Base-by-base conservation (phyloP, 2,113 vertebrate genomes). In the Archocentrus centrarchus region DNA sequence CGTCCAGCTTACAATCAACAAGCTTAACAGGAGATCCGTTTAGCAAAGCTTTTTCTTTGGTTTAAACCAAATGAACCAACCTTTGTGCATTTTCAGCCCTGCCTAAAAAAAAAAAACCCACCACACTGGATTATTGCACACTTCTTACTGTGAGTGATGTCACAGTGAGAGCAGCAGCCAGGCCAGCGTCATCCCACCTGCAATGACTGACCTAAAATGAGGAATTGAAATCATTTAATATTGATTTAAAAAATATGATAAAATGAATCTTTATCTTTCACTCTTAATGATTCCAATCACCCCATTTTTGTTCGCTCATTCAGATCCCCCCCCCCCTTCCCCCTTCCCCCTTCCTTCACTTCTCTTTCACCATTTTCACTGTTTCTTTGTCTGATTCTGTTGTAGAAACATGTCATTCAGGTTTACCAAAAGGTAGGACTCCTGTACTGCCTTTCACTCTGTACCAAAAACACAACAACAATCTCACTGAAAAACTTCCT, bases 401-500 rank as follows among this genome's bases (percentile, higher is more conserved):
- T 99, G 96, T 99, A 99, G 98, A 99, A 99, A 99, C 97, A 99
- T 99, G 98, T 99, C 98, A 97, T 99, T 99, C 98, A 99, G 98
- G 96, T 99, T 99, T 99, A 96, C 98, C 97, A 99, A 99, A 99
- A 99, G 98, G 98, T 99, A 99, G 98, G 98, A 97, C 94, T 96
- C 96, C 81, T 95, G 97, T 66, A 77, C 91, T 90, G 87, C 91
- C 96, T 95, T 80, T 93, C 95, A 93, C 95, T 96, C 81, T 95
- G 80, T 89, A 73, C 91, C 76, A 59, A 88, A 63, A 62, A 11
- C 32, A 78, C 20, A 93, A 94, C 64, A 83, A 79, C 27, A 96
- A 63, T 22, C 22, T 70, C 78, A 81, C 84, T 77, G 55, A 32
- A 76, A 77, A 50, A 55, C 47, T 75, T 77, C 30, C 47, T 83